phyloP scores from a whole-genome alignment of 2,113 vertebrate genomes.

The Hippolais icterina region DNA sequence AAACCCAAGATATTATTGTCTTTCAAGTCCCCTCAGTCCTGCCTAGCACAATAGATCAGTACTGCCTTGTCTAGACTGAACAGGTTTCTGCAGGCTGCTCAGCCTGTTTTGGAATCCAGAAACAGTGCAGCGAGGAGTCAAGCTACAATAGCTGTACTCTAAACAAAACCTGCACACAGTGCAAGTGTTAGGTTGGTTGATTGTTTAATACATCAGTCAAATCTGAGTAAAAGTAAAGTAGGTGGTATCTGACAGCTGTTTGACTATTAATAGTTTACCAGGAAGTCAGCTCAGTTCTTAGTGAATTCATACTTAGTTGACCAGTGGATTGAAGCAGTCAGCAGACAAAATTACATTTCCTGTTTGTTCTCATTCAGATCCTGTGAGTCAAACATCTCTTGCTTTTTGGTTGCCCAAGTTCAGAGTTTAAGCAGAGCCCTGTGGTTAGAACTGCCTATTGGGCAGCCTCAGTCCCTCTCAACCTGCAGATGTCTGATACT shows the following conservation, averaged over 20 bases:
- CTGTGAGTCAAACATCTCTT: not conserved
- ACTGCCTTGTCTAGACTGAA: not conserved
- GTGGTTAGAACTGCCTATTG: not conserved
- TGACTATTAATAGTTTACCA: not conserved
- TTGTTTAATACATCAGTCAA: not conserved
- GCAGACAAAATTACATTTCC: not conserved
- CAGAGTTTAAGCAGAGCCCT: not conserved
- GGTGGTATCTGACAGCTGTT: not conserved
- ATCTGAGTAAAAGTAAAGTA: not conserved
- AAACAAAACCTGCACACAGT: not conserved
- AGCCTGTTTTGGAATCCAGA: not conserved
- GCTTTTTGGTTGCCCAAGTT: not conserved
- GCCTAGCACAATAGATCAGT: not conserved
- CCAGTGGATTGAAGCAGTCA: not conserved
- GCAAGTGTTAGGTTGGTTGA: not conserved
- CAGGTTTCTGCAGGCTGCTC: not conserved
- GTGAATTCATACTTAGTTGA: not conserved
- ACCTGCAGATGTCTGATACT: not conserved
- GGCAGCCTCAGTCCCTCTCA: not conserved
- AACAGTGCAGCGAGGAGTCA: not conserved
- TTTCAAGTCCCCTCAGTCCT: not conserved
- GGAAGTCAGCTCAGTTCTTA: not conserved
- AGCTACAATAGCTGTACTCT: not conserved
- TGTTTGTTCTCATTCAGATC: not conserved
- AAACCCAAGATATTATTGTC: not conserved